Percentiles rank a stretch among this genome's conserved stretches.
Evolutionary conservation across 1,140 invertebrate genomes (phyloP).

Genomic region (Solenopsis fugax): DNA sequence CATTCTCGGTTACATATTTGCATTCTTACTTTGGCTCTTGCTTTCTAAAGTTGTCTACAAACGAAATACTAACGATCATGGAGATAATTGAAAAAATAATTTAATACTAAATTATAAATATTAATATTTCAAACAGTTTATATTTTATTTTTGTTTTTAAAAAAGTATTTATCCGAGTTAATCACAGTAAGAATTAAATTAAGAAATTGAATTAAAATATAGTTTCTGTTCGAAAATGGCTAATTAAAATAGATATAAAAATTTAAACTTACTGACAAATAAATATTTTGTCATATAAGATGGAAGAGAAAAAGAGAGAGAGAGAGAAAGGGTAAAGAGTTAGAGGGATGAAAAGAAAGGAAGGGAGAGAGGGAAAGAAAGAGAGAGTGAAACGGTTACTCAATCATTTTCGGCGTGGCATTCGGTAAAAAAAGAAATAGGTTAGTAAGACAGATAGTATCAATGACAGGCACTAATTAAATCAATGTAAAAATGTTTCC

Average conservation of each 20-base stretch:
- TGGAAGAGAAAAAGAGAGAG: background rate
- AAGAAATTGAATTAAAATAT: background rate
- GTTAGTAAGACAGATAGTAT: background rate
- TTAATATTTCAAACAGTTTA: background rate
- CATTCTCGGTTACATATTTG: background rate
- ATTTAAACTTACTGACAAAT: background rate
- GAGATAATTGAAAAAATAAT: background rate
- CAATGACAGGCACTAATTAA: constrained; percentile 2
- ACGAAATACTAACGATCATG: background rate
- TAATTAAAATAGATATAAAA: background rate
- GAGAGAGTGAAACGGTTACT: background rate
- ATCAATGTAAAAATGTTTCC: background rate
- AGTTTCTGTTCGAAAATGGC: background rate
- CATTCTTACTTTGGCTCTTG: background rate
- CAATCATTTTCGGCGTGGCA: background rate
- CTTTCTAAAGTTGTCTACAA: background rate
- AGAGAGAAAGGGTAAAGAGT: background rate
- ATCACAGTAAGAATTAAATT: background rate
- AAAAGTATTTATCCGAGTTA: background rate
- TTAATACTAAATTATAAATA: background rate
- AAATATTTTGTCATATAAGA: background rate
- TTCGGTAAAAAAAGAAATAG: background rate
- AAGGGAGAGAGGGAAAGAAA: background rate
- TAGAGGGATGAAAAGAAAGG: background rate
- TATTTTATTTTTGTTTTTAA: background rate